Base-by-base conservation (phyloP, 2,797 vertebrate species). In the Anguilla pacifica region DNA sequence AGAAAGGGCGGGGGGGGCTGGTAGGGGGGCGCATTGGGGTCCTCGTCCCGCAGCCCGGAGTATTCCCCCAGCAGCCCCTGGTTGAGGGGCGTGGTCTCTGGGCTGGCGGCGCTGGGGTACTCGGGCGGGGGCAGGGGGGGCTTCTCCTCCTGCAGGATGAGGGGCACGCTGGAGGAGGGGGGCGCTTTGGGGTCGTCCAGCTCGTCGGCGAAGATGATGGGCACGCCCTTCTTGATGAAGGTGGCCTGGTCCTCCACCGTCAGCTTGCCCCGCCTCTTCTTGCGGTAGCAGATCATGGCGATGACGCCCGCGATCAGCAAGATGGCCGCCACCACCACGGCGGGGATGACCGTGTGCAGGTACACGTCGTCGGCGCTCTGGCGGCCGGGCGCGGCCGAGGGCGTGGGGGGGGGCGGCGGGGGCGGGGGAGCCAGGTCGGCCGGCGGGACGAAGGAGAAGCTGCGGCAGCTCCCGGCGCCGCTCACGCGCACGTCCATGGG, bases 171-270 rank as follows among this genome's bases (percentile, higher is more conserved):
- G 90, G 98, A 99, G 28, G 98, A 99, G 0, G 98, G 98, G 0
- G 98, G 98, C 0, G 98, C 98, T 91, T 99, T 99, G 61, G 98
- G 98, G 94, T 99, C 98, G 0, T 99, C 99, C 7, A 99, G 96
- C 93, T 99, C 99, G 0, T 99, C 98, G 0, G 99, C 98, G 0
- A 99, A 99, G 92, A 99, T 99, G 59, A 99, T 99, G 0, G 99
- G 99, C 86, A 99, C 98, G 0, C 99, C 99, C 25, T 99, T 99
- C 92, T 99, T 99, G 90, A 99, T 99, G 94, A 99, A 99, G 83
- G 99, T 99, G 77, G 98, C 98, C 95, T 99, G 99, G 92, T 99
- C 99, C 95, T 99, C 99, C 0, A 99, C 98, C 46, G 98, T 99
- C 87, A 99, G 95, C 91, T 99, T 99, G 89, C 99, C 98, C 95